Conservation (phyloP, 2,113 vertebrate genomes). For the Rhipidura dahli region DNA sequence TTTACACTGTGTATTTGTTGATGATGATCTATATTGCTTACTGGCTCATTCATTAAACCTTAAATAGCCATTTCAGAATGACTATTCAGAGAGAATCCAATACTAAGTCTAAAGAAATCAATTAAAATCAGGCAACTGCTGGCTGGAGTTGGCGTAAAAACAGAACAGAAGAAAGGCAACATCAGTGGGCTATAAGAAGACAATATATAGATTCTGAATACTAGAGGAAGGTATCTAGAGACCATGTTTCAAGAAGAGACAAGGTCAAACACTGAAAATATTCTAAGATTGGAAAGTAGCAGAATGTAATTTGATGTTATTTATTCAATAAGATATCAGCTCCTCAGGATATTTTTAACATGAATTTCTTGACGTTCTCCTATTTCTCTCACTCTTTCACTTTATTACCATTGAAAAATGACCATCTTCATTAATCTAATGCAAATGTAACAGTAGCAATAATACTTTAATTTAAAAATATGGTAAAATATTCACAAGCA, state of each 20-base stretch:
- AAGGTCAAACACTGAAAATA: background rate
- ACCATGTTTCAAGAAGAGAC: background rate
- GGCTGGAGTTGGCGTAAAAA: background rate
- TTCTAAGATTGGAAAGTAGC: background rate
- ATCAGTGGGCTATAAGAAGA: background rate
- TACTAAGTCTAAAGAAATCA: background rate
- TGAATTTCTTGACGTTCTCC: rapidly evolving
- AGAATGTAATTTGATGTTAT: background rate
- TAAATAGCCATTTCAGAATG: background rate
- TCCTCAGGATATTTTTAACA: background rate
- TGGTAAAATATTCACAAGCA: background rate
- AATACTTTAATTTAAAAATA: background rate
- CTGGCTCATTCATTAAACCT: background rate
- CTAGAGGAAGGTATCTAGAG: background rate
- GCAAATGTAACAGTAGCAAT: background rate
- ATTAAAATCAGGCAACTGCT: background rate
- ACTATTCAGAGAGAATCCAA: rapidly evolving
- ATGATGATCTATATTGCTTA: background rate
- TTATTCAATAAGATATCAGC: background rate
- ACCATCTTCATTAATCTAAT: background rate
- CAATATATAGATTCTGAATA: background rate
- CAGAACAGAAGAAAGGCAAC: background rate
- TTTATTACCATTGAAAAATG: background rate
- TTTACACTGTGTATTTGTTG: background rate
- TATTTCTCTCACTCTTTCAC: background rate